Conservation (phyloP, 2,888 invertebrate genomes). For the Mellilla xanthometata region DNA sequence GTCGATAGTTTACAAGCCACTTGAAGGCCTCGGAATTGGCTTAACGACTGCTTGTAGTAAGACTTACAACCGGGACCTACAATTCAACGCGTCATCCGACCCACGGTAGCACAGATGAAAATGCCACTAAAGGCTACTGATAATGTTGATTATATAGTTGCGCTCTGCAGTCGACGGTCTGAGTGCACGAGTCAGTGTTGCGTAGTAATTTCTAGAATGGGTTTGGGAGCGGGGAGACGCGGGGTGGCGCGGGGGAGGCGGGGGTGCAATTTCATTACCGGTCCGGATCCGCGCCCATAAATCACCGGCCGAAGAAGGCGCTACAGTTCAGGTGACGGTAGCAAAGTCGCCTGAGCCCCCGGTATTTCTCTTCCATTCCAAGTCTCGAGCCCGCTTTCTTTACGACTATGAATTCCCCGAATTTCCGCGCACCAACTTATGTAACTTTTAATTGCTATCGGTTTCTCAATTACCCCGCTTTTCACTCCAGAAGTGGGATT, state of each 20-base stretch:
- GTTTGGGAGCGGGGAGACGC: constrained; percentile 50
- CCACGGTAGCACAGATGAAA: no score
- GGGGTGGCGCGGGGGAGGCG: constrained; percentile 59
- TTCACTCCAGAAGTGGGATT: background rate
- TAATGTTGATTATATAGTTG: no score
- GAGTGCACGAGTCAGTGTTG: constrained; percentile 70
- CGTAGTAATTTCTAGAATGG: constrained; percentile 82
- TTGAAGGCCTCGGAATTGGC: no score
- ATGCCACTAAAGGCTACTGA: no score
- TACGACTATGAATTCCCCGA: constrained; percentile 71
- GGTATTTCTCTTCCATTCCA: constrained; percentile 73
- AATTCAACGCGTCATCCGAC: no score
- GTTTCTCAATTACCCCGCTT: constrained; percentile 12
- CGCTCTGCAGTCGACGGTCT: constrained; percentile 24
- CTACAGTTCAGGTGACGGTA: constrained; percentile 83
- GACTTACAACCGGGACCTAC: no score
- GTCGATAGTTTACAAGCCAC: no score
- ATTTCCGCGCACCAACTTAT: constrained; percentile 45
- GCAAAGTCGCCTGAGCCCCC: constrained; percentile 67
- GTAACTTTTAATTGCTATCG: constrained; percentile 16
- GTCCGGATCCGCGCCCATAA: constrained; percentile 82
- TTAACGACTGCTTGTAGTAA: no score
- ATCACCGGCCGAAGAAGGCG: constrained; percentile 83
- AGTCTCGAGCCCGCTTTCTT: constrained; percentile 71
- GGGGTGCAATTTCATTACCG: constrained; percentile 83